These are phyloP conservation scores for Drosophila yooni DNA, from an alignment of 2,888 invertebrate species.

Conservation along the genomic window DNA sequence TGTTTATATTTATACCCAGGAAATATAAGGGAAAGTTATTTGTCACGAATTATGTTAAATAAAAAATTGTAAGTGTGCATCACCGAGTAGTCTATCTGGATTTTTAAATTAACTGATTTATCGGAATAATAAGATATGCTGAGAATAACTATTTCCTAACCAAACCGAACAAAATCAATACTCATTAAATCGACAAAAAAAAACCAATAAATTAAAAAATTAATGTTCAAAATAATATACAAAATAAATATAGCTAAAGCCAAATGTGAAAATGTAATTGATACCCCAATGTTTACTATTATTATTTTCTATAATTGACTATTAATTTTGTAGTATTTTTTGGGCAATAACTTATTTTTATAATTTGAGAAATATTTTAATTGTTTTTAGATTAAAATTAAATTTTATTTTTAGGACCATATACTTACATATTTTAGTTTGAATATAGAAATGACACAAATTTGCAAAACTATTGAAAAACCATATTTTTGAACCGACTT, in stretches of 20 bases:
- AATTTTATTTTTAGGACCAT: background rate
- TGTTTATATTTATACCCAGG: slow-evolving; percentile 13
- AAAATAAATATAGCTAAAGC: background rate
- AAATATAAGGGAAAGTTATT: slow-evolving; percentile 5
- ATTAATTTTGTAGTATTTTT: background rate
- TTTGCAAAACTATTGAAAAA: background rate
- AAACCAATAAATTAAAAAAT: background rate
- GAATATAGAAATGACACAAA: background rate
- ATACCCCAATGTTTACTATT: background rate
- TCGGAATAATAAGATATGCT: background rate
- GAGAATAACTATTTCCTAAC: background rate
- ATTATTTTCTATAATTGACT: background rate
- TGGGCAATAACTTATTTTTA: background rate
- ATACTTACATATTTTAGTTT: background rate
- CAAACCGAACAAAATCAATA: background rate
- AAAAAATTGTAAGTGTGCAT: slow-evolving; percentile 8
- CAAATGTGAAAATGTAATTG: background rate
- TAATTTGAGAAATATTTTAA: background rate
- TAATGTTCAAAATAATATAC: background rate
- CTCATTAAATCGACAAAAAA: background rate
- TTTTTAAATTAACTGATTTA: background rate
- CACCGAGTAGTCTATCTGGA: background rate
- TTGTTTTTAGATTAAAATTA: background rate
- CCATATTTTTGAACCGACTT: background rate
- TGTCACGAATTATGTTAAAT: slow-evolving; percentile 42